Base-by-base conservation (phyloP, 35 echinoderm and acorn worm species). In the Anneissia japonica region DNA sequence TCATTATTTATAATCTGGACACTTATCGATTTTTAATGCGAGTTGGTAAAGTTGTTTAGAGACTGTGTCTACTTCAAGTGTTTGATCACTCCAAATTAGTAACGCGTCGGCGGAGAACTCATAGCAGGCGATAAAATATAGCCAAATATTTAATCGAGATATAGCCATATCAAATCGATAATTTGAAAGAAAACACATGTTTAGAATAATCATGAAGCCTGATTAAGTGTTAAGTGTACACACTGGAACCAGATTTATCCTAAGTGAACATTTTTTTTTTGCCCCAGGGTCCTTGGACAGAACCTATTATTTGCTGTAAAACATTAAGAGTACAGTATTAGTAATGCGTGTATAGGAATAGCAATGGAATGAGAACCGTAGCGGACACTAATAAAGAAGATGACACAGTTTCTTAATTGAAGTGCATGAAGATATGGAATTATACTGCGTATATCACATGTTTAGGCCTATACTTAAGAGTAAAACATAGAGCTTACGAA, bases 111-210 rank as follows among this genome's bases (percentile, higher is more conserved):
- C 51, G 51, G 51, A 64, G 1, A 64, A 6, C 21, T 16, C 21
- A 64, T 1, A 64, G 21, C 51, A 64, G 51, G 51, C 51, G 51
- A 64, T 64, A 64, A 9, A 64, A 64, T 64, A 64, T 64, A 9
- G 19, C 51, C 51, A 16, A 64, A 64, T 16, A 9, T 16, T 64
- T 19, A 2, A 3, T 64, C 51, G 26, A 64, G 51, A 64, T 45
- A n/a, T n/a, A 45, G 40, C 4, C 40, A 45, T 4, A 45, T 4
- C 40, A n/a, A n/a, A 64, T 64, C 51, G 51, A 64, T 64, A 64
- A 64, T 64, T 64, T 64, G 51, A 64, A 64, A 64, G 51, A 64
- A 64, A 64, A 64, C 51, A 64, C 40, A 64, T 64, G 51, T 64
- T 64, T 64, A 2, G 51, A 64, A 23, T 64, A 64, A n/a, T 23